A percentile compares a stretch with the other conserved stretches of the same genome.
These are phyloP conservation scores for Aleiodes leptofemur DNA, from an alignment of 2,888 invertebrate species.

Conservation along the genomic window DNA sequence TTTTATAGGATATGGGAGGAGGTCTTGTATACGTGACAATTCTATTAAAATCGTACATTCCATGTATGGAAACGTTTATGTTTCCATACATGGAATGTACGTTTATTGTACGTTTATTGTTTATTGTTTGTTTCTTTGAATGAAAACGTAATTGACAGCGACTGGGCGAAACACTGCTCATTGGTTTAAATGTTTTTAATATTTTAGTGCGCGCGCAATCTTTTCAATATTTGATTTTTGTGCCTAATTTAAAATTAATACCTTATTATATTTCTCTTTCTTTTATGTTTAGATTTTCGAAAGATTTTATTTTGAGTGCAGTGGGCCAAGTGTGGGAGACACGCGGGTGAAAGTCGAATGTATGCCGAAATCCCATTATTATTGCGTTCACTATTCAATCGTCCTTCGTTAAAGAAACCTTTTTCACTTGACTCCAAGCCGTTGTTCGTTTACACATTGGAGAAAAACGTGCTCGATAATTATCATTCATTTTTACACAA, in stretches of 20 bases:
- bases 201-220: constrained; percentile 22
- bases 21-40: constrained; percentile 2
- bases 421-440: constrained; percentile 24
- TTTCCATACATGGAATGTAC: too few species aligned
- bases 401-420: constrained; percentile 49
- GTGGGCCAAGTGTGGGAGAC: constrained; percentile 32
- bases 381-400: constrained; percentile 56
- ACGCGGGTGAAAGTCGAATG: constrained; percentile 54
- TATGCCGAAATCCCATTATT: constrained; percentile 54
- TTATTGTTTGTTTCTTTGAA: constrained; percentile 12
- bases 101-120: too few species aligned
- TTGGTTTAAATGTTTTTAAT: not conserved
- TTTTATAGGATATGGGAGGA: not conserved
- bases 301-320: constrained; percentile 27
- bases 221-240: not conserved
- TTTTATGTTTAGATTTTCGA: constrained; percentile 13
- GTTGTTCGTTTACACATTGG: constrained; percentile 22
- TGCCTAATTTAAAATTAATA: constrained; percentile 8
- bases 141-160: constrained; percentile 8
- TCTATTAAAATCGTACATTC: not conserved
- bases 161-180: constrained; percentile 10
- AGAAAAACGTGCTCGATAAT: not conserved
- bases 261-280: not conserved
- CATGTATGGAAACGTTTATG: not conserved
- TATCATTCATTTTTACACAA: not conserved